Evolutionary conservation across 2,888 invertebrate genomes (phyloP).

Genomic region (Tillus elongatus): DNA sequence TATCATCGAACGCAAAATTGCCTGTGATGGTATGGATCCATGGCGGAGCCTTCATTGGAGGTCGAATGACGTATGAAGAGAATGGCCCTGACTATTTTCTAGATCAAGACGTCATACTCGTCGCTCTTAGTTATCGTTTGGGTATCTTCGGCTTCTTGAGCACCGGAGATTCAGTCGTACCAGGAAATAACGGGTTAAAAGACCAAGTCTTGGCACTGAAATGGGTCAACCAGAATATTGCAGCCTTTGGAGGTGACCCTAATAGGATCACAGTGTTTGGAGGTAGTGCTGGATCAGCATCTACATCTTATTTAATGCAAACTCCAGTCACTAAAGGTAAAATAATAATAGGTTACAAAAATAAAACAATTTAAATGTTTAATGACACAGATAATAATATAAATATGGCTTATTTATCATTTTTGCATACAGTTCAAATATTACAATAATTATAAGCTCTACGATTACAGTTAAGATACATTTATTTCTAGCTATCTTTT

Average conservation of each 20-base stretch:
- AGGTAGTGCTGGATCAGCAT: slow-evolving; percentile 12
- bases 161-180: slow-evolving; percentile 38
- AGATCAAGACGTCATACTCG: slow-evolving; percentile 41
- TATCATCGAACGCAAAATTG: too few species aligned
- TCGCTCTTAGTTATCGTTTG: slow-evolving; percentile 40
- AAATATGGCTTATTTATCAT: too few species aligned
- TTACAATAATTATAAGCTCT: too few species aligned
- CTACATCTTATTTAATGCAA: slow-evolving; percentile 9
- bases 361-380: too few species aligned
- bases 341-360: too few species aligned
- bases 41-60: slow-evolving; percentile 45
- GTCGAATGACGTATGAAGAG: slow-evolving; percentile 36
- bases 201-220: slow-evolving; percentile 41
- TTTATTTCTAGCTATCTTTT: too few species aligned
- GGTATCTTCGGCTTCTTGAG: slow-evolving; percentile 38
- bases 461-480: too few species aligned
- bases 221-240: slow-evolving; percentile 41
- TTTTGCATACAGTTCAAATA: too few species aligned
- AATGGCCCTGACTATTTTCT: slow-evolving; percentile 45
- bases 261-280: slow-evolving; percentile 12
- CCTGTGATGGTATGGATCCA: slow-evolving; percentile 46
- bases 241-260: slow-evolving; percentile 26
- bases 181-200: slow-evolving; percentile 44
- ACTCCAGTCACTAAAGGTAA: slow-evolving; percentile 11
- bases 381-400: too few species aligned